phyloP scores from a whole-genome alignment of 2,113 vertebrate genomes.

The Megalops atlanticus region DNA sequence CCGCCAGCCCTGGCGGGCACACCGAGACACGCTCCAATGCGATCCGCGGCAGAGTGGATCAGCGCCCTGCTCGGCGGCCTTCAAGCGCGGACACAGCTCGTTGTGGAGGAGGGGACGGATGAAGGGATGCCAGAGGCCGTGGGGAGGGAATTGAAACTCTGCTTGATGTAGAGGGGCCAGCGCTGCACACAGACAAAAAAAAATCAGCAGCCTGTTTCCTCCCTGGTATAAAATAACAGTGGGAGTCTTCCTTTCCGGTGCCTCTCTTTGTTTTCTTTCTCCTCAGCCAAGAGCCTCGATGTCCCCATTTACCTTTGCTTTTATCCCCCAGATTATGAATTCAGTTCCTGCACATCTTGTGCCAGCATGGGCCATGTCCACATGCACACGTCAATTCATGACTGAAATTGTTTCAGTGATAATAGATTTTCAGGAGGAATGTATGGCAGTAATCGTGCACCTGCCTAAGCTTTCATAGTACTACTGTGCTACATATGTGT shows the following conservation, averaged over 20 bases:
- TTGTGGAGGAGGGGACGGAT: not conserved
- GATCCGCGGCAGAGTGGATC: too few relatives aligned
- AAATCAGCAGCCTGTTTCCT: constrained; percentile 32
- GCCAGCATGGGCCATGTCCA: not conserved
- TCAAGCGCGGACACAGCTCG: too few relatives aligned
- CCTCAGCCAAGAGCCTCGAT: constrained; percentile 13
- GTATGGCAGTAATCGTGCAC: not conserved
- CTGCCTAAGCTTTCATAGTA: not conserved
- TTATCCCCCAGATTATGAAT: constrained; percentile 25
- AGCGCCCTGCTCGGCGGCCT: too few relatives aligned
- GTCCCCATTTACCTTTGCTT: constrained; percentile 21
- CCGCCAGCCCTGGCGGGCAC: too few relatives aligned
- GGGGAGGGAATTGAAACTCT: constrained; percentile 38
- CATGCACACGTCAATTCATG: not conserved
- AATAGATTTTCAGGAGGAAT: not conserved
- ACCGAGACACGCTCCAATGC: too few relatives aligned
- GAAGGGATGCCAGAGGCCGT: too few relatives aligned
- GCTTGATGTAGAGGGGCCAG: constrained; percentile 10
- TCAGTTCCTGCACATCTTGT: constrained; percentile 2
- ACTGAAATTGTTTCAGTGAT: not conserved
- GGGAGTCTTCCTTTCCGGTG: not conserved
- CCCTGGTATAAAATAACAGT: constrained; percentile 17
- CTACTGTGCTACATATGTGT: not conserved
- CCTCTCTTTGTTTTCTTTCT: constrained; percentile 25
- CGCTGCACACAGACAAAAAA: constrained; percentile 4